A percentile compares a stretch with the other conserved stretches of the same genome.
These are phyloP conservation scores for Diplazon laetatorius DNA, from an alignment of 2,888 invertebrate species.

Conservation along the genomic window DNA sequence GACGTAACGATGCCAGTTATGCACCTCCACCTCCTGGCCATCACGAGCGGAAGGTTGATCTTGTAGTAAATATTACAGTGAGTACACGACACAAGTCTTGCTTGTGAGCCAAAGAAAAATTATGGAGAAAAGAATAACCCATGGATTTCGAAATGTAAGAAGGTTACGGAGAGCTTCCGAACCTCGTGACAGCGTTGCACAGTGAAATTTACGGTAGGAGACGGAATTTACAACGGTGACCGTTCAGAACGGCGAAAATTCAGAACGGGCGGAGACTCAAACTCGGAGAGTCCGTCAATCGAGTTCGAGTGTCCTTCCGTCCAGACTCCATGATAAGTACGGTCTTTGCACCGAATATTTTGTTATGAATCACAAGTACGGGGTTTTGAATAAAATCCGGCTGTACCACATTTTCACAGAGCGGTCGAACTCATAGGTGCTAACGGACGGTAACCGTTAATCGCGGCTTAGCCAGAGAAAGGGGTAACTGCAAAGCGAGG, in stretches of 20 bases:
- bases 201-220: too few species aligned
- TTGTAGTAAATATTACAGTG: not conserved
- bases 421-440: not conserved
- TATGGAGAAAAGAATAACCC: not conserved
- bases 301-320: too few species aligned
- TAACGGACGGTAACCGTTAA: conserved; percentile 2
- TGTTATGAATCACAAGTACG: not conserved
- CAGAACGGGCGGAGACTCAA: too few species aligned
- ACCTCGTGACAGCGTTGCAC: too few species aligned
- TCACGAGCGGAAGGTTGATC: not conserved
- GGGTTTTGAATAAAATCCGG: conserved; percentile 1
- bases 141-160: too few species aligned
- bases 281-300: too few species aligned
- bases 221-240: too few species aligned
- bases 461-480: not conserved
- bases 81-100: not conserved
- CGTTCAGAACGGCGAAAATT: too few species aligned
- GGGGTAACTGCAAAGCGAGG: not conserved
- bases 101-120: not conserved
- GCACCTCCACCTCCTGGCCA: not conserved
- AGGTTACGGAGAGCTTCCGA: too few species aligned
- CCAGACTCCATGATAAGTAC: too few species aligned
- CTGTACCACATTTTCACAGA: conserved; percentile 9
- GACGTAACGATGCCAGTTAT: not conserved
- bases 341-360: too few species aligned